These are phyloP conservation scores for Ruditapes philippinarum DNA, from an alignment of 1,140 invertebrate species.

Conservation along the genomic window DNA sequence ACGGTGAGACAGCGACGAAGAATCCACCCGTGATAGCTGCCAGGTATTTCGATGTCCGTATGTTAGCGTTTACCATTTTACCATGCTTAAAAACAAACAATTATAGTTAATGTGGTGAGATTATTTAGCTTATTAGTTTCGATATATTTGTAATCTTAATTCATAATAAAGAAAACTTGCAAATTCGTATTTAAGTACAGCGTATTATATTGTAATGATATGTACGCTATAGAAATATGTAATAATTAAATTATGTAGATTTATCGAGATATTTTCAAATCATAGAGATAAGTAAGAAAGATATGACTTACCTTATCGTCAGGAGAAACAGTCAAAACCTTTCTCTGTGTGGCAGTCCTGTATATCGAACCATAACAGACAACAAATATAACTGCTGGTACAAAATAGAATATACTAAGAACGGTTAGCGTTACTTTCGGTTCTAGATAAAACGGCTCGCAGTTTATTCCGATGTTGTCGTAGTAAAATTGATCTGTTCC, in stretches of 20 bases:
- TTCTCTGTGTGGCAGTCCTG: conserved; percentile 51
- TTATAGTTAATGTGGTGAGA: too few relatives aligned
- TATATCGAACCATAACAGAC: conserved; percentile 67
- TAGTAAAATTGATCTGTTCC: conserved; percentile 66
- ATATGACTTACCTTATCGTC: conserved; percentile 57
- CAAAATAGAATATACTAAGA: conserved; percentile 67
- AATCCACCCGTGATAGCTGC: conserved; percentile 69
- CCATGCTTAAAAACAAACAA: conserved; percentile 37
- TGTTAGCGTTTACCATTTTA: conserved; percentile 48
- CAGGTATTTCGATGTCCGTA: conserved; percentile 68
- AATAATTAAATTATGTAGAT: neutral
- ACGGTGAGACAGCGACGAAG: conserved; percentile 69
- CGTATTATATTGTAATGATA: neutral
- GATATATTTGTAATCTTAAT: too few relatives aligned
- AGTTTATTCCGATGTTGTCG: conserved; percentile 70
- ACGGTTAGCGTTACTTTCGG: conserved; percentile 57
- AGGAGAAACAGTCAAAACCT: conserved; percentile 17
- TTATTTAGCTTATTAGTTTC: too few relatives aligned
- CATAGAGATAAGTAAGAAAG: neutral
- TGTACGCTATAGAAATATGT: neutral
- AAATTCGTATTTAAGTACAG: neutral
- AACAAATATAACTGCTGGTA: conserved; percentile 60
- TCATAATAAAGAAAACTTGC: too few relatives aligned
- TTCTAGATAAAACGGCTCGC: conserved; percentile 68
- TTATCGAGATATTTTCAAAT: too few relatives aligned